These are phyloP conservation scores for Cydia fagiglandana DNA, from an alignment of 1,140 invertebrate species.

Conservation along the genomic window DNA sequence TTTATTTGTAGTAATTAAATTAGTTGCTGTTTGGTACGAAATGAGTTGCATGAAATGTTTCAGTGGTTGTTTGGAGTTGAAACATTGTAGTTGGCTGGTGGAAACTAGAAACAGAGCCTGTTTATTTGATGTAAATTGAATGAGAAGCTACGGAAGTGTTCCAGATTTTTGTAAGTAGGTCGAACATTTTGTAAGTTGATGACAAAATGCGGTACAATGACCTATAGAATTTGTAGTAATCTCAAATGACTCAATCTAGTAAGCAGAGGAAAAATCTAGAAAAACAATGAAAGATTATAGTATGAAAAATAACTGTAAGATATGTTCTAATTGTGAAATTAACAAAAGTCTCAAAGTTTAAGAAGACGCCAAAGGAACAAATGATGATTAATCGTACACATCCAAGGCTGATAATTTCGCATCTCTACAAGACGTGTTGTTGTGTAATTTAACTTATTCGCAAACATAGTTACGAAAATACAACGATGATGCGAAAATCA, in stretches of 20 bases:
- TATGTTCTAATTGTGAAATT: too few species aligned
- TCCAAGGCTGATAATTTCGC: too few species aligned
- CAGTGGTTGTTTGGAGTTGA: background rate
- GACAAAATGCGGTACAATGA: background rate
- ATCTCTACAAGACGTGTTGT: too few species aligned
- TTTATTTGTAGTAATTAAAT: background rate
- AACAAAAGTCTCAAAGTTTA: too few species aligned
- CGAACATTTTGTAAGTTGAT: background rate
- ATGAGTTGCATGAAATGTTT: background rate
- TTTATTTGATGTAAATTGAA: background rate
- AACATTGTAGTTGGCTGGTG: background rate
- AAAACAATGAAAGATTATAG: background rate
- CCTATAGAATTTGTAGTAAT: background rate
- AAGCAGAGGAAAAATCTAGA: too few species aligned
- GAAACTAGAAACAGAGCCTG: background rate
- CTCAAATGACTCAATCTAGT: background rate
- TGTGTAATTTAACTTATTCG: background rate
- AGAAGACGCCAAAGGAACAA: too few species aligned
- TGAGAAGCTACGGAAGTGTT: background rate
- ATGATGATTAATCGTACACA: too few species aligned
- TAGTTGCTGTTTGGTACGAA: too few species aligned
- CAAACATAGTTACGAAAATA: background rate
- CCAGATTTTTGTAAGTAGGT: background rate
- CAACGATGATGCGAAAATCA: constrained; percentile 8
- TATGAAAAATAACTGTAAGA: too few species aligned